These are phyloP conservation scores for Baronia brevicornis DNA, from an alignment of 2,888 invertebrate species.

Conservation along the genomic window DNA sequence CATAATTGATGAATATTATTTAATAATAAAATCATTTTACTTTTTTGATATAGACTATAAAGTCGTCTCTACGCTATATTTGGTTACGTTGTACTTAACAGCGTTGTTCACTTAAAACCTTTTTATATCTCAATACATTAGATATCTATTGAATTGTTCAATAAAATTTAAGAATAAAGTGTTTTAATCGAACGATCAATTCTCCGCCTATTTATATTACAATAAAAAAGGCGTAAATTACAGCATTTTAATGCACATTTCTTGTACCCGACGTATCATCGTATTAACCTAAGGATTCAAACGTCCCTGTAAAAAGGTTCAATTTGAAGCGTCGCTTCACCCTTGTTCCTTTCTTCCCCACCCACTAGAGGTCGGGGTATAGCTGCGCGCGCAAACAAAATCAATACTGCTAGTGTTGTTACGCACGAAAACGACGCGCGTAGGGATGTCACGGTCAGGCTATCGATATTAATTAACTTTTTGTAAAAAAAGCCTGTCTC, in stretches of 20 bases:
- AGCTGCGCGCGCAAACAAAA: slow-evolving; percentile 70
- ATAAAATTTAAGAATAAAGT: no score
- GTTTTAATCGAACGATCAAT: no score
- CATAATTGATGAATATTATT: no score
- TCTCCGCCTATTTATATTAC: slow-evolving; percentile 11
- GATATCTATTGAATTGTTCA: slow-evolving; percentile 13
- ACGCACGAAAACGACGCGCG: slow-evolving; percentile 64
- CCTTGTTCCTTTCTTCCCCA: slow-evolving; percentile 53
- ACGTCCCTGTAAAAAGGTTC: slow-evolving; percentile 66
- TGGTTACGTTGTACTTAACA: no score
- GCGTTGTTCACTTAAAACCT: no score
- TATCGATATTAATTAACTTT: slow-evolving; percentile 45
- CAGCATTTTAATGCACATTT: slow-evolving; percentile 23
- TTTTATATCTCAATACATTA: no score
- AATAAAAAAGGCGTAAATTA: slow-evolving; percentile 16
- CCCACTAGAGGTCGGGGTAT: slow-evolving; percentile 28
- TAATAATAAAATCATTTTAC: no score
- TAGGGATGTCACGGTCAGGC: slow-evolving; percentile 58
- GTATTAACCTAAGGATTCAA: slow-evolving; percentile 64
- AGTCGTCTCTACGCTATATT: no score
- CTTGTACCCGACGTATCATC: slow-evolving; percentile 28
- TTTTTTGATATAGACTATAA: no score
- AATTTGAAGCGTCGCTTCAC: slow-evolving; percentile 63
- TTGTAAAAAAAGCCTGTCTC: no score
- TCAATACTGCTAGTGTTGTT: slow-evolving; percentile 60